Base-by-base conservation (phyloP, 2,888 invertebrate species). In the Chrysotoxum bicinctum region DNA sequence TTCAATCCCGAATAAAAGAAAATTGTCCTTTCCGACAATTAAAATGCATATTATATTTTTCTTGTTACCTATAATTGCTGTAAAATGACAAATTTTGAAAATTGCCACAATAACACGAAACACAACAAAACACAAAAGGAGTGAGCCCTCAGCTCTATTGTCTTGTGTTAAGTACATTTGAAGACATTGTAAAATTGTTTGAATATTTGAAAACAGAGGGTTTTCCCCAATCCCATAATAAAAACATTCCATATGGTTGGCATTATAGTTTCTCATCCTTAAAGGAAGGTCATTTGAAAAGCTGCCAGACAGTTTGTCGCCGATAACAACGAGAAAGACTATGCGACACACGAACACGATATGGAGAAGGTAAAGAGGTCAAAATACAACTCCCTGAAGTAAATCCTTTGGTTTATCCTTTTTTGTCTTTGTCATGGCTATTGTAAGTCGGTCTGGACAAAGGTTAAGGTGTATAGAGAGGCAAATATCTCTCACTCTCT, bases 11-110 rank as follows among this genome's bases (percentile, higher is more conserved):
- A 14, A 19, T 64, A 19, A 3, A 16, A 70, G 48, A 60, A 70
- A 79, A 70, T 79, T 74, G 70, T 60, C 32, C 56, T 16, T 30
- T n/a, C 1, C 1, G 35, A 62, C 54, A 37, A 73, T 48, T 79
- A 83, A 79, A 79, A 60, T 45, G 69, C 40, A 64, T 56, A 43
- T 50, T 69, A 70, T 78, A 43, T 58, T 56, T 72, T 64, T 70
- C 79, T 70, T 66, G n/a, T 75, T 66, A 68, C 68, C 70, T 66
- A 23, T 76, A 84, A 84, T 84, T 84, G 79, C 70, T 79, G 79
- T 75, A 75, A 75, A 84, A 75, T 68, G 77, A 82, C 77, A 82
- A 82, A 68, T 77, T 72, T 50, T 66, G 16, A 43, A 56, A 58
- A 43, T 50, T 68, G 66, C 54, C 52, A 76, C 76, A 82, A 82